A percentile compares a stretch with the other conserved stretches of the same genome.
These are phyloP conservation scores for Chymomyza costata DNA, from an alignment of 1,140 invertebrate genomes.

Conservation along the genomic window DNA sequence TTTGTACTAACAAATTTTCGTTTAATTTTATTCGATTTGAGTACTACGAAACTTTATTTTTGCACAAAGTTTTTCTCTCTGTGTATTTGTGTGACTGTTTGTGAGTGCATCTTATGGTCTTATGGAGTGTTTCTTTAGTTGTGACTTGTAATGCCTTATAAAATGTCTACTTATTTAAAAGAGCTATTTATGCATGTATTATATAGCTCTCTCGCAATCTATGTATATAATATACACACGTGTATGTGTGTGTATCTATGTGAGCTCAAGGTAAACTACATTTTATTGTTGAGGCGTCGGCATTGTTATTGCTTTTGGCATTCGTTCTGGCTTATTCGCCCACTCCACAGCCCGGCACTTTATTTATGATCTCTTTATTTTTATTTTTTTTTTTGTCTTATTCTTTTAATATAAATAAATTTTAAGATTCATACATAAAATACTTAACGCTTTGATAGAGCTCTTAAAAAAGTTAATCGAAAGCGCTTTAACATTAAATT, in stretches of 20 bases:
- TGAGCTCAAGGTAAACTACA: conserved; percentile 70
- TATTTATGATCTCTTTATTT: too few species aligned
- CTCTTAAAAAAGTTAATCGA: too few species aligned
- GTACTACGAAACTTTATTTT: conserved; percentile 47
- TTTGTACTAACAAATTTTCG: too few species aligned
- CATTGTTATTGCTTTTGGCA: conserved; percentile 68
- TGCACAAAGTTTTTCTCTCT: conserved; percentile 11
- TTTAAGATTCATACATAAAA: too few species aligned
- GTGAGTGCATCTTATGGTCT: not conserved
- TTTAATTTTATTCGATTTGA: too few species aligned
- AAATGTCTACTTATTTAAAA: conserved; percentile 72
- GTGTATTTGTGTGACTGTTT: conserved; percentile 13
- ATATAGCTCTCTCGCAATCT: too few species aligned
- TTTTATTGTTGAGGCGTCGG: conserved; percentile 71
- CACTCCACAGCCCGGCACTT: too few species aligned
- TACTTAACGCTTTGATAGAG: too few species aligned
- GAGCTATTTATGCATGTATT: conserved; percentile 45
- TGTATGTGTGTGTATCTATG: conserved; percentile 20
- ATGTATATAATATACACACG: too few species aligned
- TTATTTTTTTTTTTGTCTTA: too few species aligned
- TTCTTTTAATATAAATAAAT: too few species aligned
- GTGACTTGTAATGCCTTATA: conserved; percentile 65
- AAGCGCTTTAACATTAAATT: too few species aligned
- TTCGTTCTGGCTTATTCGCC: conserved; percentile 68
- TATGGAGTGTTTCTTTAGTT: not conserved